phyloP scores from a whole-genome alignment of 2,797 vertebrate genomes.

The Sandelia bainsii region DNA sequence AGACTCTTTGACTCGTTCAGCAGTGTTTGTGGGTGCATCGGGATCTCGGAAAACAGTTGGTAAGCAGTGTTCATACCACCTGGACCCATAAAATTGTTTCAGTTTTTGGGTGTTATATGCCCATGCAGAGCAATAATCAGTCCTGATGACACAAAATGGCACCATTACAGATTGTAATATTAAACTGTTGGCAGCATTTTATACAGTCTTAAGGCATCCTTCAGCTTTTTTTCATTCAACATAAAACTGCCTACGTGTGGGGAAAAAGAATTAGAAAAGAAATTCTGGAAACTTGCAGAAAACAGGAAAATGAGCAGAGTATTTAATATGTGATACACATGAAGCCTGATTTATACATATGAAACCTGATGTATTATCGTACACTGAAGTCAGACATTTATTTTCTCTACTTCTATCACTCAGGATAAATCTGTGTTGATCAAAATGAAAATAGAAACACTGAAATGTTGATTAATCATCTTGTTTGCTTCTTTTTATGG shows the following conservation, averaged over 20 bases:
- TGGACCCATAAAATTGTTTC: conserved; percentile 44
- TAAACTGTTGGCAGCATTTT: conserved; percentile 46
- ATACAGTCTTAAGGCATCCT: too few species aligned
- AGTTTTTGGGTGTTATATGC: conserved; percentile 43
- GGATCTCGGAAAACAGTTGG: conserved; percentile 31
- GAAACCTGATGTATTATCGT: conserved; percentile 3
- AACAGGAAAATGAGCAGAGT: conserved; percentile 41
- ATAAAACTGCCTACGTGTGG: conserved; percentile 12
- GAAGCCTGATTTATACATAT: background rate
- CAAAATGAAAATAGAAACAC: background rate
- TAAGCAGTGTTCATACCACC: conserved; percentile 39
- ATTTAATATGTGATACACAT: conserved; percentile 1
- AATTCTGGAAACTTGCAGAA: conserved; percentile 51
- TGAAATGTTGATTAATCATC: conserved; percentile 35
- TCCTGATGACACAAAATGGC: conserved; percentile 54
- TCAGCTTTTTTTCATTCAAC: background rate
- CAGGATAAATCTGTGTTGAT: background rate
- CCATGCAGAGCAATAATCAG: conserved; percentile 58
- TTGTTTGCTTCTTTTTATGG: conserved; percentile 16
- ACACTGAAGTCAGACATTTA: background rate
- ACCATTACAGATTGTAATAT: conserved; percentile 46
- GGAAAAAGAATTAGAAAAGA: conserved; percentile 31
- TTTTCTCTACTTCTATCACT: too few species aligned
- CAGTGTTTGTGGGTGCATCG: conserved; percentile 43
- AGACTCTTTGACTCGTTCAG: conserved; percentile 46